Percentiles rank a stretch among this genome's conserved stretches.
These are phyloP conservation scores for Cephalopholis sonnerati DNA, from an alignment of 2,113 vertebrate species.

Conservation along the genomic window DNA sequence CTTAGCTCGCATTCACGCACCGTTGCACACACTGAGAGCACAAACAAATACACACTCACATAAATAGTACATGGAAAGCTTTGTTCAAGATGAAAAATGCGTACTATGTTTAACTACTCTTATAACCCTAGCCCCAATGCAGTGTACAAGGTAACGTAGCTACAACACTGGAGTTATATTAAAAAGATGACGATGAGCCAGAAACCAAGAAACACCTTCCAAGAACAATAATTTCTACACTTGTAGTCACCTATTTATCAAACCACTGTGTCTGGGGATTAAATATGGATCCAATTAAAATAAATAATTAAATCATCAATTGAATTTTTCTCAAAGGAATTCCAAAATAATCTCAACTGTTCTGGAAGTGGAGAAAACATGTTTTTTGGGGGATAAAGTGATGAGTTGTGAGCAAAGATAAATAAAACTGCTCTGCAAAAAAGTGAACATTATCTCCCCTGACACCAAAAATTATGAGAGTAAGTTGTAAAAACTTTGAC, in stretches of 20 bases:
- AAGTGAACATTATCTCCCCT: neutral
- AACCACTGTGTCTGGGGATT: neutral
- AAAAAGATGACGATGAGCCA: neutral
- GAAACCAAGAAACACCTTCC: neutral
- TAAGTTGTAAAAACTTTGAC: neutral
- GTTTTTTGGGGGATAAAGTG: neutral
- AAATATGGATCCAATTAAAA: neutral
- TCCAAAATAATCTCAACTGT: neutral
- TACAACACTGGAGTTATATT: neutral
- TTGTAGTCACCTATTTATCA: neutral
- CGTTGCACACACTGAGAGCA: slow-evolving; percentile 16
- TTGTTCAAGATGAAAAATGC: neutral
- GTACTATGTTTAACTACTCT: neutral
- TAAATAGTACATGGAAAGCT: neutral
- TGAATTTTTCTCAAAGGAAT: neutral
- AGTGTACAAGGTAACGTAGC: neutral
- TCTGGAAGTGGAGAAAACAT: neutral
- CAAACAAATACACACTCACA: slow-evolving; percentile 19
- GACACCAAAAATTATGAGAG: neutral
- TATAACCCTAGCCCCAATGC: neutral
- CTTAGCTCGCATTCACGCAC: slow-evolving; percentile 42
- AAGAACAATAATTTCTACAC: neutral
- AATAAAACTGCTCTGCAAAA: neutral
- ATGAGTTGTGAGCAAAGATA: neutral
- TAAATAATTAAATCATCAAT: neutral